Evolutionary conservation across 2,797 vertebrate species (phyloP).

Genomic region (Helicolenus hilgendorfi): DNA sequence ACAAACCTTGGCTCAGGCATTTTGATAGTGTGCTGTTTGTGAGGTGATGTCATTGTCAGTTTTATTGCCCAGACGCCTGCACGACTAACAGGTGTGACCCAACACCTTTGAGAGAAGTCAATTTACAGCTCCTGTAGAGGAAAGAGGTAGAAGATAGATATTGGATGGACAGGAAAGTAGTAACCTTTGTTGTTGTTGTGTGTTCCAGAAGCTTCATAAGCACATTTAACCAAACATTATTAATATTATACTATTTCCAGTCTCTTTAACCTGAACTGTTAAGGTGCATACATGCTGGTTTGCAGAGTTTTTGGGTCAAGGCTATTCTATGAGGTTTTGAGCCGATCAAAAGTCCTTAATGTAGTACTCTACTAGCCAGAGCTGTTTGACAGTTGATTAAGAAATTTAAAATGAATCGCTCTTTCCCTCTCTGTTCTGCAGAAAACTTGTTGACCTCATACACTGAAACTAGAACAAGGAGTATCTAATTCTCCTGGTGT

Average conservation of each 20-base stretch:
- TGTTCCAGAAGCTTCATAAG: neutral
- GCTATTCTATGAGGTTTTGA: neutral
- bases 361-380: neutral
- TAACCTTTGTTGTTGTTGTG: neutral
- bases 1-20: constrained; percentile 31
- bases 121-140: neutral
- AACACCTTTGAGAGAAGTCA: neutral
- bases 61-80: constrained; percentile 1
- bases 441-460: neutral
- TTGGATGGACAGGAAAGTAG: neutral
- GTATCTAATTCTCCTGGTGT: neutral
- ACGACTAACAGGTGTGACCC: neutral
- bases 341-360: neutral
- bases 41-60: neutral
- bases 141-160: neutral
- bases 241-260: neutral
- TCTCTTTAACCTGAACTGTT: neutral
- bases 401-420: neutral
- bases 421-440: neutral
- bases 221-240: neutral
- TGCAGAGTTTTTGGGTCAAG: neutral
- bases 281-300: neutral
- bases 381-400: neutral
- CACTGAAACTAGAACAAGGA: neutral
- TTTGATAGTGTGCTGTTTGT: neutral